Base-by-base conservation (phyloP, 2,113 vertebrate genomes). In the Narcine bancroftii region DNA sequence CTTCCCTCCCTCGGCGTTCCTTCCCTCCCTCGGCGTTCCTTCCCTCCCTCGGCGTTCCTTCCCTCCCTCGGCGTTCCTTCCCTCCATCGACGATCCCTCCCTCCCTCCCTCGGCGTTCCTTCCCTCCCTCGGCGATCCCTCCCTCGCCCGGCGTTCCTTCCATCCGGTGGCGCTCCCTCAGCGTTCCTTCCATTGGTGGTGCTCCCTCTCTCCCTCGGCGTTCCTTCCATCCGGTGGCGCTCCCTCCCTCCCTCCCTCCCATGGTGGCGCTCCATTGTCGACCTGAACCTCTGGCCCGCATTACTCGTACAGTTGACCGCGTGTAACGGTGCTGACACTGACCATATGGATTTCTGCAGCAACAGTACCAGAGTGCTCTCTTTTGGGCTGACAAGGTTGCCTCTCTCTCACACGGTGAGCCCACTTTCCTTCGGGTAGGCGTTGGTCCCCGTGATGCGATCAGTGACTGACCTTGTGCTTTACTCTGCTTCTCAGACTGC, bases 341-440 rank as follows among this genome's bases (percentile, higher is more conserved):
- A 50, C 89, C 92, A 93, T 33, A 94, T 0, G 63, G 50, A 3
- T 93, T 92, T 95, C 95, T 94, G 92, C 96, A 99, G 98, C 99
- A 99, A 94, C 98, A 99, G 93, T 99, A 99, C 96, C 99, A 99
- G 94, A 99, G 98, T 96, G 98, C 98, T 94, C 95, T 99, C 17
- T 99, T 99, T 95, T 99, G 98, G 98, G 99, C 99, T 93, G 99
- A 99, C 95, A 99, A 99, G 96, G 97, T 99, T 94, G 97, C 99
- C 87, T 99, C 98, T 0, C 95, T 99, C 3, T 99, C 99, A 93
- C 98, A 97, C 93, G 98, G 98, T 99, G 94, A 98, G 98, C 56
- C 95, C 53, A 13, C 9, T 60, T 85, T 39, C 0, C 13, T 60
- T 87, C 33, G 4, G 6, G 29, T 50, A 63, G 2, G 24, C 24